phyloP scores from a whole-genome alignment of 1,140 invertebrate species.

The Heliconius nattereri region DNA sequence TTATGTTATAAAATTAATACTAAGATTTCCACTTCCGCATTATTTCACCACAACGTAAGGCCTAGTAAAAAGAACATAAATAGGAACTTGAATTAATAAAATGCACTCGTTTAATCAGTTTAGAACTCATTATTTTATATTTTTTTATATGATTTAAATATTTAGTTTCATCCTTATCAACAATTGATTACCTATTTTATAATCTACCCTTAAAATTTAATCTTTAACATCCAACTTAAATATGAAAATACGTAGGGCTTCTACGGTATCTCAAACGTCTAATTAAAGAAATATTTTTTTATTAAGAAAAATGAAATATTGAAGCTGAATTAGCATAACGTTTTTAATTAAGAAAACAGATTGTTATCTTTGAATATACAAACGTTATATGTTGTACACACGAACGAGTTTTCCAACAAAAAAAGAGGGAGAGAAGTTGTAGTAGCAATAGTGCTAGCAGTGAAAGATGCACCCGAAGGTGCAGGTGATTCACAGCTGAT shows the following conservation, averaged over 20 bases:
- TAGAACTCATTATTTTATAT: background rate
- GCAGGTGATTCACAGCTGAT: conserved; percentile 77
- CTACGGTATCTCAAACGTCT: background rate
- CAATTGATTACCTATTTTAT: background rate
- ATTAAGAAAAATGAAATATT: background rate
- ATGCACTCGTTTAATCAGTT: background rate
- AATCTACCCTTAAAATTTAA: background rate
- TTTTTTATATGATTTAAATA: background rate
- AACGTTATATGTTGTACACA: background rate
- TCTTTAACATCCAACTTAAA: background rate
- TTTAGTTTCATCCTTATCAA: background rate
- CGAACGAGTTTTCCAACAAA: background rate
- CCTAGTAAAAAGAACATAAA: conserved; percentile 25
- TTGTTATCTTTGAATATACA: background rate
- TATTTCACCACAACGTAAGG: conserved; percentile 21
- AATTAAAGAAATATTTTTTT: background rate
- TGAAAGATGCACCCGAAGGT: conserved; percentile 51
- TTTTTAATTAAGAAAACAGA: background rate
- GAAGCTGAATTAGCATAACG: background rate
- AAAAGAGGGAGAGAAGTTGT: background rate
- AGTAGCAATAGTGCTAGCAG: background rate
- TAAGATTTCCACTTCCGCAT: conserved; percentile 27
- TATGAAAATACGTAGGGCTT: background rate
- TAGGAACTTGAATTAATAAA: conserved; percentile 23
- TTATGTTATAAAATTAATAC: conserved; percentile 21